phyloP scores from a whole-genome alignment of 1,140 invertebrate species.

The Drosophila saltans region DNA sequence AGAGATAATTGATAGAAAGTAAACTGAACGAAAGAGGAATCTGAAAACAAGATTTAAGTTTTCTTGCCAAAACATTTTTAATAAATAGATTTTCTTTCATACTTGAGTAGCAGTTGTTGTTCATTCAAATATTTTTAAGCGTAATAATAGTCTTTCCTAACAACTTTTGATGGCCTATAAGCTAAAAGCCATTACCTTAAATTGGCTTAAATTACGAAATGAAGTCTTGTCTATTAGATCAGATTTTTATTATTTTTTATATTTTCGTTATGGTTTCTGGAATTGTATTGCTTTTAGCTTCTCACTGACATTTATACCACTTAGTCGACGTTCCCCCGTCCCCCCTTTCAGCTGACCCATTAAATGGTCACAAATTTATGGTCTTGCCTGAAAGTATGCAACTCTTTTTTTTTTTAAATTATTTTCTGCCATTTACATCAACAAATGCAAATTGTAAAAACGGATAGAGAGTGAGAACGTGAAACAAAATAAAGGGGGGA shows the following conservation, averaged over 20 bases:
- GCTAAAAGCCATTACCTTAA: not conserved
- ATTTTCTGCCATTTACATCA: not conserved
- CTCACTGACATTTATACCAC: not conserved
- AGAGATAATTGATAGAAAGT: not conserved
- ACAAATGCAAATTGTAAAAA: slow-evolving; percentile 5
- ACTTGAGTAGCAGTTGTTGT: no score
- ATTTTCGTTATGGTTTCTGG: no score
- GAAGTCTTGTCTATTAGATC: not conserved
- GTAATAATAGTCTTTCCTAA: no score
- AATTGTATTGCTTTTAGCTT: slow-evolving; percentile 4
- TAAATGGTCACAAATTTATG: slow-evolving; percentile 6
- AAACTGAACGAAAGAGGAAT: not conserved
- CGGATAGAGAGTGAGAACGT: not conserved
- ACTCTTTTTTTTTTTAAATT: not conserved
- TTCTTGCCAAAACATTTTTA: no score
- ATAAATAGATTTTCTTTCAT: no score
- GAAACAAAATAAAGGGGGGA: not conserved
- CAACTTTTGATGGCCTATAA: not conserved
- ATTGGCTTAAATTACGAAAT: not conserved
- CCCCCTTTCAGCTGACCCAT: not conserved
- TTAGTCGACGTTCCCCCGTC: not conserved
- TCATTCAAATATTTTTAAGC: no score
- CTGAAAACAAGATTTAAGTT: not conserved
- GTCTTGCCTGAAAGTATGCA: slow-evolving; percentile 2
- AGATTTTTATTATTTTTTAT: not conserved